Percentiles rank a stretch among this genome's conserved stretches.
Conservation (phyloP, 2,113 vertebrate species). For the Spea bombifrons region DNA sequence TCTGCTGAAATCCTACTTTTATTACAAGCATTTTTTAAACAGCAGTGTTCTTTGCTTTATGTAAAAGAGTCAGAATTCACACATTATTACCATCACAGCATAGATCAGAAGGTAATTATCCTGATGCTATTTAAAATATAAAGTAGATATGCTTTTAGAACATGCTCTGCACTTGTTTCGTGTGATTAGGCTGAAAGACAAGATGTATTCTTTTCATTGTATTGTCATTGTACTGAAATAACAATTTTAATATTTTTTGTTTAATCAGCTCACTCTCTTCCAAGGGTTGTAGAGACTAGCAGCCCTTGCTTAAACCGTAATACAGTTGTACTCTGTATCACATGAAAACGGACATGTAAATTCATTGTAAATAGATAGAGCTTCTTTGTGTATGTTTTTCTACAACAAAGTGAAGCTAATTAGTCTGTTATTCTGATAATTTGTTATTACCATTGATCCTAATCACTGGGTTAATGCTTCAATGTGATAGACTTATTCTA, state of each 20-base stretch:
- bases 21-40: too few species aligned
- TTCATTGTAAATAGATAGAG: constrained; percentile 11
- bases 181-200: not conserved
- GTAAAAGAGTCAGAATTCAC: too few species aligned
- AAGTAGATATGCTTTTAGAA: not conserved
- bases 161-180: not conserved
- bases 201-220: not conserved
- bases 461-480: not conserved
- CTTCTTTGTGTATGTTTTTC: constrained; percentile 10
- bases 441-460: not conserved
- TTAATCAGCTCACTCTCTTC: not conserved
- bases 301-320: constrained; percentile 4
- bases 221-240: not conserved
- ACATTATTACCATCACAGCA: not conserved
- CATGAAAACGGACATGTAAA: not conserved
- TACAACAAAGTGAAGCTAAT: constrained; percentile 5
- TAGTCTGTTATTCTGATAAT: constrained; percentile 19
- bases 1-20: too few species aligned
- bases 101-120: not conserved
- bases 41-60: too few species aligned
- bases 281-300: not conserved
- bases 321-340: constrained; percentile 2
- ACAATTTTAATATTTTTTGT: not conserved
- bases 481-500: not conserved
- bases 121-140: not conserved